These are phyloP conservation scores for Oopsacas minuta DNA, from an alignment of 37 sponge, comb jelly and placozoan genomes.

Conservation along the genomic window DNA sequence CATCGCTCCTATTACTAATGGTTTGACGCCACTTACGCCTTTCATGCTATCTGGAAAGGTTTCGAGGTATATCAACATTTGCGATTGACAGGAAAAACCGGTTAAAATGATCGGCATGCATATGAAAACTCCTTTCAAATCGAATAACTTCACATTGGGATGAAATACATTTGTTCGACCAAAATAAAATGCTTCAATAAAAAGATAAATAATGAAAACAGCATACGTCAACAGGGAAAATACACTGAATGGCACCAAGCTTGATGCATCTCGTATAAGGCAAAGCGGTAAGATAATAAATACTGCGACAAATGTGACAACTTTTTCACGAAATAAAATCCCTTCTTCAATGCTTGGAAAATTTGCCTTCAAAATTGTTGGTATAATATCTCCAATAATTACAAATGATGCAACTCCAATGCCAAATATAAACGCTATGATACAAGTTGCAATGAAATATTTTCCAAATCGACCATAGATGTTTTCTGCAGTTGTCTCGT, in stretches of 20 bases:
- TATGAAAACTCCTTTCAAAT: background rate
- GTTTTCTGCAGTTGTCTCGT: background rate
- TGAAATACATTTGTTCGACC: background rate
- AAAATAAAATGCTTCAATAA: constrained; percentile 1
- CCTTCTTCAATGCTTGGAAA: background rate
- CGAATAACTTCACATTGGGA: background rate
- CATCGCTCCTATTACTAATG: background rate
- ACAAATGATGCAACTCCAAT: background rate
- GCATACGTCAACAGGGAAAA: background rate
- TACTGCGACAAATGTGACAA: background rate
- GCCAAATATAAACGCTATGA: background rate
- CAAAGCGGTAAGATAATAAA: background rate
- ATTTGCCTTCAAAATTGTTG: background rate
- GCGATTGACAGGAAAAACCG: constrained; percentile 1
- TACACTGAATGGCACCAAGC: background rate
- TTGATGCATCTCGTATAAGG: background rate
- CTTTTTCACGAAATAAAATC: background rate
- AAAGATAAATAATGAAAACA: background rate
- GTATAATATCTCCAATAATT: constrained; percentile 8
- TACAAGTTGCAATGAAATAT: background rate
- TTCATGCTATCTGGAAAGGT: constrained; percentile 8
- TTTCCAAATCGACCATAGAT: constrained; percentile 6
- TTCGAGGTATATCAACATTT: background rate
- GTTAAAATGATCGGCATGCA: background rate
- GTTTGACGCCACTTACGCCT: background rate